phyloP scores from a whole-genome alignment of 2,888 invertebrate genomes.

The Amblyteles armatorius region DNA sequence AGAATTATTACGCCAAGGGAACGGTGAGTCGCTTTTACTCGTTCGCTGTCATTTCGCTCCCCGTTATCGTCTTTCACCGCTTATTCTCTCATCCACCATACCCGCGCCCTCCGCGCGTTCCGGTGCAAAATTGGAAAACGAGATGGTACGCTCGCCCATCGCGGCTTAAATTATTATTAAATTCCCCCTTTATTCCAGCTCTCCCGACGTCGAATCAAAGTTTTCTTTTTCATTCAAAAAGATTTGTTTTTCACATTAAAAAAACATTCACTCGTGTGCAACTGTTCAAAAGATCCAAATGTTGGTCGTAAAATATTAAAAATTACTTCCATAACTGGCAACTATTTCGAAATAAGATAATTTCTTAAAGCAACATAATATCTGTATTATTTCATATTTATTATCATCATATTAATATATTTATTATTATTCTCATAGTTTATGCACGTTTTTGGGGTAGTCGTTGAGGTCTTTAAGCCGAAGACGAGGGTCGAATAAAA shows the following conservation, averaged over 20 bases:
- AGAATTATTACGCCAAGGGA: slow-evolving; percentile 94
- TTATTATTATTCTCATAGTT: too few relatives aligned
- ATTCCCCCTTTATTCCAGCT: slow-evolving; percentile 42
- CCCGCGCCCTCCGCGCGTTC: background rate
- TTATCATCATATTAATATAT: too few relatives aligned
- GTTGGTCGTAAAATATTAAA: too few relatives aligned
- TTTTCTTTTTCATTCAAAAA: slow-evolving; percentile 23
- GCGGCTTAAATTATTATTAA: slow-evolving; percentile 55
- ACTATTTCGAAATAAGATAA: too few relatives aligned
- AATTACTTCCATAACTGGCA: too few relatives aligned
- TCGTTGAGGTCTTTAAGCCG: too few relatives aligned
- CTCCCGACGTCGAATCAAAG: slow-evolving; percentile 36
- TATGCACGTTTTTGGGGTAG: too few relatives aligned
- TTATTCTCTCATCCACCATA: slow-evolving; percentile 15
- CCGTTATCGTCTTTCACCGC: slow-evolving; percentile 15
- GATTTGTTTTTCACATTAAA: background rate
- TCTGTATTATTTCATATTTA: too few relatives aligned
- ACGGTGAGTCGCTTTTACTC: slow-evolving; percentile 77
- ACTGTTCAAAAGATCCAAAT: background rate
- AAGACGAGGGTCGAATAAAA: too few relatives aligned
- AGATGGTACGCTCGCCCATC: slow-evolving; percentile 47
- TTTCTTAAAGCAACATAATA: too few relatives aligned
- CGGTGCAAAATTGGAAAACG: slow-evolving; percentile 56
- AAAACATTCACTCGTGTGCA: background rate
- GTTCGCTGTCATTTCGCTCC: slow-evolving; percentile 73